Conservation (phyloP, 2,797 vertebrate genomes). For the Pseudochaenichthys georgianus region DNA sequence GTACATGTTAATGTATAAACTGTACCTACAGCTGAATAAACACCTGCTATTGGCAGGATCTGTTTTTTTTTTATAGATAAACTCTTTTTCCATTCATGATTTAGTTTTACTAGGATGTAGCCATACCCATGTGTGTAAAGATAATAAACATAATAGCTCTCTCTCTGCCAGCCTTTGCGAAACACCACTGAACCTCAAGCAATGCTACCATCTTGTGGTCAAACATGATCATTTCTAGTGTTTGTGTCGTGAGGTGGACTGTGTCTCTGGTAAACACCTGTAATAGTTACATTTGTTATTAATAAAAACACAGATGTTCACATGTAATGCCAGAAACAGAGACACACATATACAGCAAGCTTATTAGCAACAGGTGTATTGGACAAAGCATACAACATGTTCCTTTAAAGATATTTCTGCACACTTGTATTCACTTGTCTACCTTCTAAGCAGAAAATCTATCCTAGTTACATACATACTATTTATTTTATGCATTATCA, state of each 20-base stretch:
- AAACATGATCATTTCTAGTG: background rate
- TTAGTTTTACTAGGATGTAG: constrained; percentile 19
- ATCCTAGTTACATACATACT: background rate
- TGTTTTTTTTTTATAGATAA: constrained; percentile 7
- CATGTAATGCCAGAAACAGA: background rate
- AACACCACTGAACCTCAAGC: constrained; percentile 18
- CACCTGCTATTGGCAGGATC: background rate
- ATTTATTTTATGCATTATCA: constrained; percentile 19
- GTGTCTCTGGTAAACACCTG: constrained; percentile 4
- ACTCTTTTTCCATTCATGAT: constrained; percentile 8
- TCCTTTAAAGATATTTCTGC: background rate
- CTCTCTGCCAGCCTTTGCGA: background rate
- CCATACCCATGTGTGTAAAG: background rate
- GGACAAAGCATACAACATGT: background rate
- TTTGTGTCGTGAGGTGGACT: background rate
- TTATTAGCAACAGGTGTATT: too few relatives aligned
- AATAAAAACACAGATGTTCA: background rate
- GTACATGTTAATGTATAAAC: too few relatives aligned
- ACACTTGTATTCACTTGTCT: background rate
- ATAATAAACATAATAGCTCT: constrained; percentile 18
- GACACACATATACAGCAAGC: background rate
- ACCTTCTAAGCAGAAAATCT: background rate
- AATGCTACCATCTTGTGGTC: constrained; percentile 73
- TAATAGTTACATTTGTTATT: background rate
- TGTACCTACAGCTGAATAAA: too few relatives aligned